Percentiles rank a stretch among this genome's conserved stretches.
Conservation (phyloP, 2,888 invertebrate species). For the Orthosia gothica region DNA sequence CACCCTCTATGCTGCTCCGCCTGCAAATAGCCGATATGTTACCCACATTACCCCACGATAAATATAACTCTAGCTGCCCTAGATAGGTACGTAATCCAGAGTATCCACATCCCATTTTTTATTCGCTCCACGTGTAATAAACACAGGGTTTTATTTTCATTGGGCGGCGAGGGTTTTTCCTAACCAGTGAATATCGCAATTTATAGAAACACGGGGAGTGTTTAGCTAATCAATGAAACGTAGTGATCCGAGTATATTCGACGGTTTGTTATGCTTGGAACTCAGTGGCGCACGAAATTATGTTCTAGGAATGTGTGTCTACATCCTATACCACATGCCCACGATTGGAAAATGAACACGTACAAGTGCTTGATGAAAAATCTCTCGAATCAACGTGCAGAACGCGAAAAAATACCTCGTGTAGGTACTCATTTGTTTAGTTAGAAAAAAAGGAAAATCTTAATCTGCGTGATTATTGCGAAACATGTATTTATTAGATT, state of each 20-base stretch:
- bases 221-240: slow-evolving; percentile 37
- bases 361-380: neutral
- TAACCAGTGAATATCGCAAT: slow-evolving; percentile 54
- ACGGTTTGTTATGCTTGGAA: slow-evolving; percentile 10
- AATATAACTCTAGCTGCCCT: slow-evolving; percentile 49
- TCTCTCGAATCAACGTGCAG: neutral
- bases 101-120: slow-evolving; percentile 45
- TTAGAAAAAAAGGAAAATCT: neutral
- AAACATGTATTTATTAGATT: neutral
- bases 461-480: neutral
- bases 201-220: slow-evolving; percentile 40
- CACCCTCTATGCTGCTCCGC: slow-evolving; percentile 5
- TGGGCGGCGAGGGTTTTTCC: slow-evolving; percentile 38
- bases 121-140: slow-evolving; percentile 43
- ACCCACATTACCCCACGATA: slow-evolving; percentile 11
- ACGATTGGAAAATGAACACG: neutral
- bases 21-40: slow-evolving; percentile 39
- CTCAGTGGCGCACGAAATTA: neutral
- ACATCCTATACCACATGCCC: neutral
- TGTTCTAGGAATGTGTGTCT: neutral
- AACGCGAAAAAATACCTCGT: neutral
- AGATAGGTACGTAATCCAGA: slow-evolving; percentile 47
- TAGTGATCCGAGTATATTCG: slow-evolving; percentile 29
- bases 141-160: slow-evolving; percentile 50
- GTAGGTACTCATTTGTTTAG: neutral